Base-by-base conservation (phyloP, 2,888 invertebrate genomes). In the Tupiocoris notatus region DNA sequence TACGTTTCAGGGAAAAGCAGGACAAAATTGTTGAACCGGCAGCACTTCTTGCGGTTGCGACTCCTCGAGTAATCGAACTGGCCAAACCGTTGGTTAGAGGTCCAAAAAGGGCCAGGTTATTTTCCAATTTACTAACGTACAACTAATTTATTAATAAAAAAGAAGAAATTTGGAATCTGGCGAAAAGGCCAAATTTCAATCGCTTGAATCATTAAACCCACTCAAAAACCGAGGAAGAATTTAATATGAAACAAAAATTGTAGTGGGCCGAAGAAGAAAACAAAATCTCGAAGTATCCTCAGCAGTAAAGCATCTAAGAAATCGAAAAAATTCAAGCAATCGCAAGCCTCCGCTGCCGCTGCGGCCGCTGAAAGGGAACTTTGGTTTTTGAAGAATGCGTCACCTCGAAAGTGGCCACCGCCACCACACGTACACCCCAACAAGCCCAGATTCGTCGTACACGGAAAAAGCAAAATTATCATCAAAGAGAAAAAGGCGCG, bases 341-440 rank as follows among this genome's bases (percentile, higher is more conserved):
- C 39, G 39, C 39, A 39, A 39, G 39, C 39, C 6, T 3, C 39
- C 3, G 39, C 39, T 3, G 39, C 39, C 12, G 39, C 39, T 39
- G 39, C 39, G 3, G 39, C 20, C 1, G 66, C 65, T 16, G 20
- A 23, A 22, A 56, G 66, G n/a, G 75, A 66, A 24, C 39, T 21
- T 7, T 75, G 75, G 75, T 23, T 75, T 12, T 17, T 21, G 20
- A 75, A 66, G 58, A 75, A 66, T 9, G 65, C 75, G 17, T 58
- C 59, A 2, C 75, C 75, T 16, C 65, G 58, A 25, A 75, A 75
- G 20, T 65, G 59, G 66, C 75, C 75, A 0, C 75, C 75, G 2
- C 24, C 65, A 12, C 12, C 24, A 12, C 75, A 75, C 39, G 12
- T 39, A 3, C 75, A 75, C 20, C 75, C 75, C 7, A 20, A 39